Conservation (phyloP, 2,797 vertebrate genomes). For the Brachymystax lenok region DNA sequence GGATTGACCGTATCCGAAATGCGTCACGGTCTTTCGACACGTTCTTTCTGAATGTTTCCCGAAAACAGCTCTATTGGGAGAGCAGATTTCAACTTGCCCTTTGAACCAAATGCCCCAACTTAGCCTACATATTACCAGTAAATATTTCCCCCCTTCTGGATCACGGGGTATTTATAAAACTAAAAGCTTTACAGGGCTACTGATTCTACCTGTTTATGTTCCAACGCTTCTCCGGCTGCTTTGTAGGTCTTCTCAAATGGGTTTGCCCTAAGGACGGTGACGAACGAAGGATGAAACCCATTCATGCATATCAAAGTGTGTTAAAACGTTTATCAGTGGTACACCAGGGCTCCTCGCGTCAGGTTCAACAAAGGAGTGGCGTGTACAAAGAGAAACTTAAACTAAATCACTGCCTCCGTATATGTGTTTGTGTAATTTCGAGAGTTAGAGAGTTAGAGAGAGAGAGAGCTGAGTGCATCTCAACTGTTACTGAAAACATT, state of each 20-base stretch:
- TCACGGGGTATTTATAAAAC: conserved; percentile 46
- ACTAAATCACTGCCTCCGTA: conserved; percentile 40
- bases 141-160: conserved; percentile 39
- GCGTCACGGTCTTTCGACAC: neutral
- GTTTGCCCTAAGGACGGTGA: conserved; percentile 32
- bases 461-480: conserved; percentile 5
- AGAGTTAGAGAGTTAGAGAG: neutral
- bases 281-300: conserved; percentile 47
- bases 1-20: neutral
- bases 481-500: neutral
- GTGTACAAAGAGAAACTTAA: conserved; percentile 41
- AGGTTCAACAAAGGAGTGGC: conserved; percentile 51
- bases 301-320: conserved; percentile 66
- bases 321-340: conserved; percentile 65
- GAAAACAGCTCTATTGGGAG: neutral
- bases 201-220: conserved; percentile 21
- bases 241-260: conserved; percentile 26
- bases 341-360: conserved; percentile 48
- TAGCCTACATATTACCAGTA: conserved; percentile 34
- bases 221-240: conserved; percentile 16
- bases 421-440: conserved; percentile 31
- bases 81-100: conserved; percentile 30
- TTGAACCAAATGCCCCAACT: conserved; percentile 32
- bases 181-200: conserved; percentile 18
- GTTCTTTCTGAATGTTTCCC: neutral